Conservation (phyloP, 2,797 vertebrate genomes). For the Myripristis murdjan region DNA sequence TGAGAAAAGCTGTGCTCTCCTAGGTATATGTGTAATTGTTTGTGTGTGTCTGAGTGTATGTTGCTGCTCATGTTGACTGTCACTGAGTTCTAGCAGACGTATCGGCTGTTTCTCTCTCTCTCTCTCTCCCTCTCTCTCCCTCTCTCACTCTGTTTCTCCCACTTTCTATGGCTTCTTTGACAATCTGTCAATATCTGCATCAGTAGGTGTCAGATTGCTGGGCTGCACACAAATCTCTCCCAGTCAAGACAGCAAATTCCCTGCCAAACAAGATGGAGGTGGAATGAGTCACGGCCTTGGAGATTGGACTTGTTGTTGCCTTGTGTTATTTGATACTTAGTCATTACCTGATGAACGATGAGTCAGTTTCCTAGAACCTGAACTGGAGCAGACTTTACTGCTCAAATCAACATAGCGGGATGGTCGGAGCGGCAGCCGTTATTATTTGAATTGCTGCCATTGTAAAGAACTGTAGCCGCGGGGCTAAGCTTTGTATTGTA, state of each 20-base stretch:
- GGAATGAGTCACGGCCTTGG: slow-evolving; percentile 6
- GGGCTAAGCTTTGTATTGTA: too few relatives aligned
- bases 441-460: too few relatives aligned
- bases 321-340: not conserved
- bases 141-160: too few relatives aligned
- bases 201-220: slow-evolving; percentile 17
- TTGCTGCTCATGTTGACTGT: too few relatives aligned
- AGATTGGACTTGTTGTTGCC: slow-evolving; percentile 12
- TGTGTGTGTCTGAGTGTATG: slow-evolving; percentile 13
- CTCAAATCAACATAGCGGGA: too few relatives aligned
- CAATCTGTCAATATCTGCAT: slow-evolving; percentile 9
- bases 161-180: slow-evolving; percentile 1
- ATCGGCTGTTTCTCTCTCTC: not conserved
- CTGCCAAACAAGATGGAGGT: slow-evolving; percentile 6
- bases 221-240: slow-evolving; percentile 12
- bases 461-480: too few relatives aligned
- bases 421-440: too few relatives aligned
- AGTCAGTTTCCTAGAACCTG: too few relatives aligned
- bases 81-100: not conserved
- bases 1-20: too few relatives aligned
- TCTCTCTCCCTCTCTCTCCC: not conserved
- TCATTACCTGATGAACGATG: not conserved
- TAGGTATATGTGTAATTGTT: not conserved
- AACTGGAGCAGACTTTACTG: too few relatives aligned
- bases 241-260: not conserved